These are phyloP conservation scores for Ophiodon elongatus DNA, from an alignment of 2,113 vertebrate species.

Conservation along the genomic window DNA sequence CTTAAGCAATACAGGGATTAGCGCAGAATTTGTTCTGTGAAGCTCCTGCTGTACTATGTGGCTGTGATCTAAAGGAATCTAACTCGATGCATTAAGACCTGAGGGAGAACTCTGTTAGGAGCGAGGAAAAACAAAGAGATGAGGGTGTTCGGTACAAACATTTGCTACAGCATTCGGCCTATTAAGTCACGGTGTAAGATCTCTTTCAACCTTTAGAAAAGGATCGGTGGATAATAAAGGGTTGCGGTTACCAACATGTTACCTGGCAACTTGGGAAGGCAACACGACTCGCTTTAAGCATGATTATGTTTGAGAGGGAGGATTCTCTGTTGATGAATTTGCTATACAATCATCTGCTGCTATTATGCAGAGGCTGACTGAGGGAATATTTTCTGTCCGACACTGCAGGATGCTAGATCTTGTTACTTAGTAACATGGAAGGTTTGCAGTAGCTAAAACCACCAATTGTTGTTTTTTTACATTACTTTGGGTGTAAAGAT, in stretches of 20 bases:
- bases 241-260: slow-evolving; percentile 30
- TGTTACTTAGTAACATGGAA: slow-evolving; percentile 52
- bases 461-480: neutral
- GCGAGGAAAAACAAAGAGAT: slow-evolving; percentile 25
- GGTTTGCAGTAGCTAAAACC: neutral
- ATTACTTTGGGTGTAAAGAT: neutral
- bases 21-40: slow-evolving; percentile 63
- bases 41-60: slow-evolving; percentile 45
- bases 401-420: neutral
- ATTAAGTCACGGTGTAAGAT: slow-evolving; percentile 25
- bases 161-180: slow-evolving; percentile 19
- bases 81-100: slow-evolving; percentile 61
- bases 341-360: slow-evolving; percentile 12
- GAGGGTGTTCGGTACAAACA: slow-evolving; percentile 19
- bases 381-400: slow-evolving; percentile 4
- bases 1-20: slow-evolving; percentile 74
- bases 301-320: neutral
- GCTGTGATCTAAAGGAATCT: slow-evolving; percentile 61
- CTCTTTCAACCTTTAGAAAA: slow-evolving; percentile 15
- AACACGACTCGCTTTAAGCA: neutral
- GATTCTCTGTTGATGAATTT: slow-evolving; percentile 15
- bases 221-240: neutral
- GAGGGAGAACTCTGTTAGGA: slow-evolving; percentile 33
- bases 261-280: slow-evolving; percentile 28
- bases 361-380: slow-evolving; percentile 5